Conservation (phyloP, 2,888 invertebrate genomes). For the Cheilosia soror region DNA sequence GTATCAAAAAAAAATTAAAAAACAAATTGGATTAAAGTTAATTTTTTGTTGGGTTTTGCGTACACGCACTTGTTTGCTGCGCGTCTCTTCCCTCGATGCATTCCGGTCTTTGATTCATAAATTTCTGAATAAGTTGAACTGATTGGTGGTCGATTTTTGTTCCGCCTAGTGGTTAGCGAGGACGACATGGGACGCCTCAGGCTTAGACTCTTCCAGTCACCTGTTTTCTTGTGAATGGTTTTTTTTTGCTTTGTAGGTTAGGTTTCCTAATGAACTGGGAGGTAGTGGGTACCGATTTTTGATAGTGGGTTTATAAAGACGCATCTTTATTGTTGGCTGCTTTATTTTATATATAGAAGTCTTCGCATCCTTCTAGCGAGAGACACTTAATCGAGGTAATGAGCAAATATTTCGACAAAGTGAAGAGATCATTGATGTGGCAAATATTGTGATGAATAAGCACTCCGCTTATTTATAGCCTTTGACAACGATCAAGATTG, state of each 20-base stretch:
- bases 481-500: no score
- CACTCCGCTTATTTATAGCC: no score
- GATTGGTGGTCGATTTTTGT: slow-evolving; percentile 24
- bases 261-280: background rate
- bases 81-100: background rate
- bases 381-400: no score
- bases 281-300: no score
- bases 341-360: no score
- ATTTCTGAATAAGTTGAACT: slow-evolving; percentile 35
- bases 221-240: slow-evolving; percentile 4
- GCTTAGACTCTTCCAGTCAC: slow-evolving; percentile 10
- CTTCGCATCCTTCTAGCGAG: no score
- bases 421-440: no score
- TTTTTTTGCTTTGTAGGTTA: background rate
- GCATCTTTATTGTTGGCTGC: no score
- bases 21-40: slow-evolving; percentile 1
- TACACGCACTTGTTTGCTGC: slow-evolving; percentile 3
- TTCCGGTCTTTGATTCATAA: slow-evolving; percentile 40
- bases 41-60: background rate
- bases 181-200: slow-evolving; percentile 4
- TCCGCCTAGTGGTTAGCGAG: slow-evolving; percentile 14
- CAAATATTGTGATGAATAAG: no score
- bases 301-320: no score
- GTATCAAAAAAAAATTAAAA: background rate
- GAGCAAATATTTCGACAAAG: no score